Evolutionary conservation across 1,140 invertebrate species (phyloP), one percentile per base, ranked within the genome.

Genomic region (Aethina tumida): DNA sequence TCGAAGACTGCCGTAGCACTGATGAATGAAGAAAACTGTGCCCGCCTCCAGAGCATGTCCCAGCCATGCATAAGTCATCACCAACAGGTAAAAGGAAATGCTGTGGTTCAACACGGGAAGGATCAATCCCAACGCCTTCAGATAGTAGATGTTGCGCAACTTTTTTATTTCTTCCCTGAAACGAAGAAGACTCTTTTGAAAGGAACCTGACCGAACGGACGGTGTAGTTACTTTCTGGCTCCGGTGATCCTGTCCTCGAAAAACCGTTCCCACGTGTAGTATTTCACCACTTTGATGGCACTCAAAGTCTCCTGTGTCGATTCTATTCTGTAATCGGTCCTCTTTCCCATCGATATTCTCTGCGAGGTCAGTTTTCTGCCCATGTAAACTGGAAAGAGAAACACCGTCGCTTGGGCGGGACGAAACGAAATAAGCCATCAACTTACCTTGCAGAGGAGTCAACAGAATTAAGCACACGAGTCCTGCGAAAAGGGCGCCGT

Each of bases 241-340:
- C 26, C 28, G 21, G 30, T 33, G 7, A 87, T 74, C 19, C 84
- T 64, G 24, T 67, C 67, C 4, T 76, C 75, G 53, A 90, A 89
- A 0, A 82, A 82, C 25, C 75, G 72, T 55, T 89, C 84, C 86
- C 86, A 91, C 0, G 81, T 77, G 54, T 88, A 89, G 84, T 93
- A 90, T 64, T 94, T 95, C 16, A 84, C 88, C 2, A 80, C 75
- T 42, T 80, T 77, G 17, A 84, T 81, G 10, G 79, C 80, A 24
- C 72, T 72, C 12, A 92, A 76, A 8, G 91, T 80, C 56, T 93
- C 88, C 56, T 85, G 88, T 69, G 89, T 91, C 5, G 88, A 53
- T 27, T 81, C 67, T 1, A 94, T 79, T 9, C 89, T 61, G 48
- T 86, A 73, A 64, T 94, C 90, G 0, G 86, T 91, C 13, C 49